These are phyloP conservation scores for Ivindomyrus marchei DNA, from an alignment of 2,113 vertebrate genomes.

Conservation along the genomic window DNA sequence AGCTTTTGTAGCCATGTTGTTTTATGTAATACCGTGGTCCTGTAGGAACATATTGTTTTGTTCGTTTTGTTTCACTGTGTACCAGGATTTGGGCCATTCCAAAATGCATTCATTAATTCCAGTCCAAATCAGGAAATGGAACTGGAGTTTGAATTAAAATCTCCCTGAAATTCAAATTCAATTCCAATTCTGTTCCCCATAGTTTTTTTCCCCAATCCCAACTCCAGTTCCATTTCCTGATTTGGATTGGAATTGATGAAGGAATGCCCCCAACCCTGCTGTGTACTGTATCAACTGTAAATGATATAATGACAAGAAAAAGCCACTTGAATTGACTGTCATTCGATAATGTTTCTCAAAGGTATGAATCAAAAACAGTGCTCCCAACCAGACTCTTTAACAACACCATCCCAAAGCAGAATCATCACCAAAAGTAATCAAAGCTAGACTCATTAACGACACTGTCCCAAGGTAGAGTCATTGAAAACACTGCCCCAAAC, in stretches of 20 bases:
- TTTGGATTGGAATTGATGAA: too few species aligned
- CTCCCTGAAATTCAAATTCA: too few species aligned
- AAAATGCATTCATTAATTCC: too few species aligned
- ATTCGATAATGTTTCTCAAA: neutral
- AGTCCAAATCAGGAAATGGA: too few species aligned
- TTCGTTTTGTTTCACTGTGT: neutral
- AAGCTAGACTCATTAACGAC: neutral
- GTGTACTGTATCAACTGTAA: neutral
- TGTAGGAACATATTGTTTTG: neutral
- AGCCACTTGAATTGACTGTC: neutral
- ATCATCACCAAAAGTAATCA: neutral
- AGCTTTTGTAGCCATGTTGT: neutral
- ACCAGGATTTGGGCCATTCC: too few species aligned
- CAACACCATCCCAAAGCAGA: neutral
- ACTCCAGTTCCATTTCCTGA: too few species aligned
- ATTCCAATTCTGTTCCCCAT: too few species aligned
- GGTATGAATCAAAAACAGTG: neutral
- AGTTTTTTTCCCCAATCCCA: too few species aligned
- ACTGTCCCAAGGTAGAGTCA: neutral
- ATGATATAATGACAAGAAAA: neutral
- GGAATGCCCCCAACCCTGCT: neutral
- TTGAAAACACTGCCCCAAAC: neutral
- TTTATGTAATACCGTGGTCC: neutral
- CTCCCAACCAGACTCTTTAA: neutral
- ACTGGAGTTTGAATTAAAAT: too few species aligned